Base-by-base conservation (phyloP, 2,888 invertebrate genomes). In the Trachelus troglodyta region DNA sequence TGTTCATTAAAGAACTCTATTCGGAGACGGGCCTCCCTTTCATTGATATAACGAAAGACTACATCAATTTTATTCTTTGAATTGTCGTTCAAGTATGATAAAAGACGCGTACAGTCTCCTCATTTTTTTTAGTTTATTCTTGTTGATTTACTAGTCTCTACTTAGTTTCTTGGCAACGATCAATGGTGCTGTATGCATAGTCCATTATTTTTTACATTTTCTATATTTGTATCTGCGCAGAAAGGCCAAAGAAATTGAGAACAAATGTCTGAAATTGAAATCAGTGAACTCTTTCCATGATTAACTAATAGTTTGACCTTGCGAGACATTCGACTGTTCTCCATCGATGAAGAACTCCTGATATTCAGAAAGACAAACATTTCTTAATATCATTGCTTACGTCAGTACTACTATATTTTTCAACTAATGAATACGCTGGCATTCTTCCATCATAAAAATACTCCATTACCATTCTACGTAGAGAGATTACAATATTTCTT, bases 101-200 rank as follows among this genome's bases (percentile, higher is more conserved):
- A 56, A 56, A 23, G 9, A 56, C 56, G 9, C 9, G 56, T 56
- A 56, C 23, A 56, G 56, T 56, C 37, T 74, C 35, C n/a, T 74
- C 35, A 35, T n/a, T 68, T 69, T 69, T 33, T 68, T 31, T 35
- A 35, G 31, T 34, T 34, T 75, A 34, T 11, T 79, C 75, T 69
- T 76, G 4, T 30, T 74, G 15, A 31, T 23, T 37, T 73, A 73
- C 77, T 81, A 81, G 79, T 81, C 80, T 79, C 79, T 68, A 74
- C 76, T 75, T 76, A 77, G 77, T 77, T 74, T 56, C 56, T 2
- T 56, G 56, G 56, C 2, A 23, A 23, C 6, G 40, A 56, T 56
- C 23, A 23, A 56, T 23, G 56, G 23, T 23, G 56, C 56, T 15
- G 56, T 56, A 56, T 9, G 56, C 56, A 23, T 23, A 23, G 56